Base-by-base conservation (phyloP, 2,113 vertebrate genomes). In the Xyrauchen texanus region DNA sequence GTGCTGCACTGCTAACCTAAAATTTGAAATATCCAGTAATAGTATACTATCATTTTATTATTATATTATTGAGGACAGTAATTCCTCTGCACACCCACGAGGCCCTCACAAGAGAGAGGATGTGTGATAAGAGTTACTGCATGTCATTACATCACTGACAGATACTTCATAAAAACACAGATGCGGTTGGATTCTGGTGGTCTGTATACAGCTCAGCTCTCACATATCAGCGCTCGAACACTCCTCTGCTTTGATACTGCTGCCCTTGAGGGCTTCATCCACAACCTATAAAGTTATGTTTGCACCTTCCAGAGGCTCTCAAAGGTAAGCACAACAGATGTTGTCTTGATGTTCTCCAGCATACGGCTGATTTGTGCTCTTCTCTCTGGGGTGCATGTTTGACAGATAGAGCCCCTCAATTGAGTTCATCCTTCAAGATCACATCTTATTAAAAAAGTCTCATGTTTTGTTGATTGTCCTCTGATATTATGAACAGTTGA, bases 281-380 rank as follows among this genome's bases (percentile, higher is more conserved):
- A 85, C 67, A 82, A 55, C 83, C 82, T 88, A 84, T 86, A 90
- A 89, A 34, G 21, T 3, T 34, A 34, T 34, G 21, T 78, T 88
- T 34, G 1, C 21, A 34, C 21, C 21, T 34, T 91, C 90, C 90
- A 89, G 86, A 68, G 88, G 77, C 88, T 87, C 89, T 90, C 87
- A 86, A 81, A 88, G 86, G 86, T 89, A 88, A 88, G 73, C 52
- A 70, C 76, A 85, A 88, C 90, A 92, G 91, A 91, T 92, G 89
- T 90, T 88, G 15, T 13, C 76, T 72, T 82, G 78, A 79, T 83
- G 70, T 79, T 74, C 34, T 73, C 80, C 62, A 46, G 49, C 61
- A 58, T 58, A n/a, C 7, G 55, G 12, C 8, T 76, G 15, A 12
- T 51, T 84, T 73, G 53, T 53, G 58, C 34, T 51, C 57, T 72